Base-by-base conservation (phyloP, 2,797 vertebrate species). In the Spondyliosoma cantharus region DNA sequence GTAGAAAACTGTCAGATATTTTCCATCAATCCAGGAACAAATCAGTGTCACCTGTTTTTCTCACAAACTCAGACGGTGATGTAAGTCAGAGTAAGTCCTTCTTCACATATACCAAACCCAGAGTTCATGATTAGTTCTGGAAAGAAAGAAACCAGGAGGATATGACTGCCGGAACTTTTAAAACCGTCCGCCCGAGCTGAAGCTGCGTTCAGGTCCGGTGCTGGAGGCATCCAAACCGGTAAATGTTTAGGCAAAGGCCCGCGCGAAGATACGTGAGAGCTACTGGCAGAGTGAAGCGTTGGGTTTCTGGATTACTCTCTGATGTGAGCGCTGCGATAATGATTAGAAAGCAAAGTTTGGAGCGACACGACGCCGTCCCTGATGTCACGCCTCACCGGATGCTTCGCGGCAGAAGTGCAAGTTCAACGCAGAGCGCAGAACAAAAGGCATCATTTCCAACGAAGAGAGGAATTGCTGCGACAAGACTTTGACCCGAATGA, bases 201-300 rank as follows among this genome's bases (percentile, higher is more conserved):
- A 45, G 12, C 64, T 59, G 24, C 29, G 27, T 71, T 22, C 27
- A 59, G 20, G 20, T 25, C 27, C 50, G 29, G 49, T 46, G 49
- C 70, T 52, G 7, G 15, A 58, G 56, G 49, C 37, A 56, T 74
- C 71, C 64, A 32, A 80, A 65, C 49, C 48, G 46, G 65, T 48
- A 46, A 75, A 72, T 71, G 63, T 53, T 60, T 50, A 24, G 9
- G 46, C 19, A 73, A 49, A 72, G 27, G 37, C 37, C 17, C 66
- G 43, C 62, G 63, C 62, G 25, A 32, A 56, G 29, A 52, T 27
- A 69, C 29, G 37, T 22, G 42, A 48, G 63, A 58, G 22, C 56
- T 11, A 65, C 42, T 49, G 13, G 27, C 19, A 49, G 32, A 78
- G 25, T 37, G 12, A 66, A 49, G 27, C 49, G 67, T 0, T 73